Conservation (phyloP, 2,113 vertebrate species). For the Mustela lutreola region DNA sequence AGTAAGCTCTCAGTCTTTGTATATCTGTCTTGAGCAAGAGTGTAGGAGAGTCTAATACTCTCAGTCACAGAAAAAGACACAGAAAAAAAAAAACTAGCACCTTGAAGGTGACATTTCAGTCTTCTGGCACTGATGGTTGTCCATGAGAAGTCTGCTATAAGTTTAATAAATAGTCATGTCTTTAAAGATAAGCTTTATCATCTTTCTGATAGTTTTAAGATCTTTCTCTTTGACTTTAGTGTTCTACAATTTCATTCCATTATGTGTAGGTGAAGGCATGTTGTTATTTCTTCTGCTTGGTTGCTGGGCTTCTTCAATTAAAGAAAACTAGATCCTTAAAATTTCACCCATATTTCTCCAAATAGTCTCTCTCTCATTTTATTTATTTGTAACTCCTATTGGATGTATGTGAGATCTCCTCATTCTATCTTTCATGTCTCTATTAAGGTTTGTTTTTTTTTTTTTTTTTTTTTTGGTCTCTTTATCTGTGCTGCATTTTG, state of each 20-base stretch:
- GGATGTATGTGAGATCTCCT: not conserved
- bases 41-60: not conserved
- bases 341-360: not conserved
- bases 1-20: not conserved
- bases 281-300: constrained; percentile 3
- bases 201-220: constrained; percentile 19
- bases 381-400: constrained; percentile 15
- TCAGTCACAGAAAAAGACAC: not conserved
- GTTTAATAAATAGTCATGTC: not conserved
- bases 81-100: not conserved
- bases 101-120: not conserved
- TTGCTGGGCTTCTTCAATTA: not conserved
- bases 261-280: not conserved
- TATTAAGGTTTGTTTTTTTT: not conserved
- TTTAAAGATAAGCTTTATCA: constrained; percentile 36
- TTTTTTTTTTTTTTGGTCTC: not conserved
- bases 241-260: not conserved
- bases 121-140: not conserved
- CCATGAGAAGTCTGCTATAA: not conserved
- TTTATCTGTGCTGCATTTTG: not conserved
- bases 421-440: not conserved
- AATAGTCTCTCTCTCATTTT: not conserved
- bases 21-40: not conserved
- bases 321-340: not conserved
- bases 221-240: not conserved